Conservation (phyloP, 1,140 invertebrate genomes). For the Cepaea nemoralis region DNA sequence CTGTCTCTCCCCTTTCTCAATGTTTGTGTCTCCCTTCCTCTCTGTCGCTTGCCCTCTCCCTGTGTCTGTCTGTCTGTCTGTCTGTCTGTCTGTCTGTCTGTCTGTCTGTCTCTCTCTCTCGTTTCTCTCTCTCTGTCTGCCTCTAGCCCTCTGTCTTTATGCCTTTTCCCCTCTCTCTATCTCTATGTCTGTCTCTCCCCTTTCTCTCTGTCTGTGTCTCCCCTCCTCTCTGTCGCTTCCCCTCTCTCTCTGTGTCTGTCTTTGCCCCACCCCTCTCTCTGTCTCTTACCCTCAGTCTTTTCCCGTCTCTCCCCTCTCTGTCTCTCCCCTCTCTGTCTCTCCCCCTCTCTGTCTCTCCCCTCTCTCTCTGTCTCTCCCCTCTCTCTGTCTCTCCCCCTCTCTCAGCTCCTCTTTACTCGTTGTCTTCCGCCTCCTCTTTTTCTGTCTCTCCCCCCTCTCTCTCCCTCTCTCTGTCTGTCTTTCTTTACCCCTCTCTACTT, state of each 20-base stretch:
- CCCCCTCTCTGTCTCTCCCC: background rate
- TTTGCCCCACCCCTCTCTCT: background rate
- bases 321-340: background rate
- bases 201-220: too few species aligned
- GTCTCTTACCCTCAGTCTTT: slow-evolving; percentile 16
- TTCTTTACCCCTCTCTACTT: background rate
- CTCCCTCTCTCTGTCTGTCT: background rate
- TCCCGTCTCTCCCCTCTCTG: background rate
- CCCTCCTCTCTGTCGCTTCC: background rate
- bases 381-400: background rate
- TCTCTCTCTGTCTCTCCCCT: background rate
- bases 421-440: background rate
- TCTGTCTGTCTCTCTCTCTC: slow-evolving; percentile 1
- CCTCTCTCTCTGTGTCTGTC: background rate
- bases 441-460: background rate
- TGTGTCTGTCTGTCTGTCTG: background rate
- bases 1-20: too few species aligned
- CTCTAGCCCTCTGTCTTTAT: too few species aligned
- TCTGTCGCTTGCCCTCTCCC: background rate
- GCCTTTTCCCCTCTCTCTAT: too few species aligned
- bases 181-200: background rate
- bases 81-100: slow-evolving; percentile 18
- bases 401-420: too few species aligned
- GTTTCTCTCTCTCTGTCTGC: background rate
- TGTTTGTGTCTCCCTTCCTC: background rate